Evolutionary conservation across 2,797 vertebrate genomes (phyloP).

Genomic region (Mus caroli): DNA sequence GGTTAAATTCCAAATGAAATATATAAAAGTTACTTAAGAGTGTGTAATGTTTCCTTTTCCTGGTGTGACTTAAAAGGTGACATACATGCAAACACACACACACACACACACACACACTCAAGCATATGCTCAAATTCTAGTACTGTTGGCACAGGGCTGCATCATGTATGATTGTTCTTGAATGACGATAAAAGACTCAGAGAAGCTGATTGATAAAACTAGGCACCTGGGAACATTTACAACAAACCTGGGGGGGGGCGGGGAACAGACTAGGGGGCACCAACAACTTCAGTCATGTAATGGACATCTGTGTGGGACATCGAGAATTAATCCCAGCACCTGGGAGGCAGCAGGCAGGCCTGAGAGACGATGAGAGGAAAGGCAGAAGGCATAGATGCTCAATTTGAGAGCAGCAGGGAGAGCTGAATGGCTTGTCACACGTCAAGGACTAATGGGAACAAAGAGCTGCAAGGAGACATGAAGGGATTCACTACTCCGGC

Average conservation of each 20-base stretch:
- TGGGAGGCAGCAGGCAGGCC: neutral
- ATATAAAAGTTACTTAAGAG: constrained; percentile 32
- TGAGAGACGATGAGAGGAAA: neutral
- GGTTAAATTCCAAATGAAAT: constrained; percentile 43
- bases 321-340: neutral
- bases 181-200: constrained; percentile 8
- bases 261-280: neutral
- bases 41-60: neutral
- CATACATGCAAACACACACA: too few relatives aligned
- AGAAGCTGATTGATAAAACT: constrained; percentile 28
- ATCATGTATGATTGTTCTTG: neutral
- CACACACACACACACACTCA: neutral
- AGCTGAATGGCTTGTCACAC: neutral
- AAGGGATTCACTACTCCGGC: neutral
- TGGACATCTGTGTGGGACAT: neutral
- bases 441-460: neutral
- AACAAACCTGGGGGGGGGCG: neutral
- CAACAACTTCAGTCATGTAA: neutral
- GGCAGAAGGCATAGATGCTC: neutral
- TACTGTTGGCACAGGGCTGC: neutral
- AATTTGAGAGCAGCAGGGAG: neutral
- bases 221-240: neutral
- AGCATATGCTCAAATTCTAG: neutral
- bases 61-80: constrained; percentile 29
- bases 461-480: neutral